phyloP scores from a whole-genome alignment of 2,797 vertebrate species.

The Coccyzus lansbergi region DNA sequence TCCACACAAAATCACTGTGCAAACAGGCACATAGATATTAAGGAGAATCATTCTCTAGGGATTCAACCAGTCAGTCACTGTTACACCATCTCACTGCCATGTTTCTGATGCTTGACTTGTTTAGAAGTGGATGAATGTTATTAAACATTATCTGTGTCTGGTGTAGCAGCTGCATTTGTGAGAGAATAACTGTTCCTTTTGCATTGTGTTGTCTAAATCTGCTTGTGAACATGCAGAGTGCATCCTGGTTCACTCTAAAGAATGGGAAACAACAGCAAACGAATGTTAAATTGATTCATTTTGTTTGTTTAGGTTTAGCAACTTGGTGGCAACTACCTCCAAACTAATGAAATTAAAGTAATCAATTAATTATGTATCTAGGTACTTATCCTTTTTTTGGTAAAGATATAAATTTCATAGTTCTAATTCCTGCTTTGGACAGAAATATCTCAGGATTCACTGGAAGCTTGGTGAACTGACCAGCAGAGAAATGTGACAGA shows the following conservation, averaged over 20 bases:
- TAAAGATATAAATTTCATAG: neutral
- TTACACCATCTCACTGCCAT: neutral
- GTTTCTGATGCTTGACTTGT: neutral
- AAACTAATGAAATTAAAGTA: neutral
- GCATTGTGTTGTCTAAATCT: neutral
- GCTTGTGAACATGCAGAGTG: neutral
- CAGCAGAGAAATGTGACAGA: neutral
- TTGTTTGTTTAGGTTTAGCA: neutral
- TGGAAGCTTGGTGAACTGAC: neutral
- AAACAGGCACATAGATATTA: neutral
- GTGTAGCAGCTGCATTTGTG: neutral
- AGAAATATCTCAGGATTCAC: neutral
- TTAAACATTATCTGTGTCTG: neutral
- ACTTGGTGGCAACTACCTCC: neutral
- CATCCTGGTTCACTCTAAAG: neutral
- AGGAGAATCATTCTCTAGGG: too few species aligned
- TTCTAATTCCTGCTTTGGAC: neutral
- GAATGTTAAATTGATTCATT: neutral
- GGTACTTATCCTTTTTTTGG: neutral
- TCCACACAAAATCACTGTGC: neutral
- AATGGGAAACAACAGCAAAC: neutral
- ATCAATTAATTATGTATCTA: neutral
- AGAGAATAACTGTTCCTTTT: neutral
- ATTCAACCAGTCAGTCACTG: neutral
- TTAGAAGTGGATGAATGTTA: neutral